Evolutionary conservation across 2,888 invertebrate species (phyloP).

Genomic region (Ormyrus pomaceus): DNA sequence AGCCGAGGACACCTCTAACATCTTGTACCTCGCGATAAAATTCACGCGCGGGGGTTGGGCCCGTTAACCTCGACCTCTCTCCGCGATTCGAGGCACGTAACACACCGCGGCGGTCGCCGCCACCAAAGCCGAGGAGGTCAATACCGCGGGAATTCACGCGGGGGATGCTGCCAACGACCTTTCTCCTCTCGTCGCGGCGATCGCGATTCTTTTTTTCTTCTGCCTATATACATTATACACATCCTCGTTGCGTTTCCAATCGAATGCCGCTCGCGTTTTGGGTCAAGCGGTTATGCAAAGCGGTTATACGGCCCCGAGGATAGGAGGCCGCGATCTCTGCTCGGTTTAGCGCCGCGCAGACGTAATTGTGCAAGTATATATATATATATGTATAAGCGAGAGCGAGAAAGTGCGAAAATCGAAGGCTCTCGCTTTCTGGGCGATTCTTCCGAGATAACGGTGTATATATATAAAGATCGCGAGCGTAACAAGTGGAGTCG

Average conservation of each 20-base stretch:
- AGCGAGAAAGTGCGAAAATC: constrained; percentile 25
- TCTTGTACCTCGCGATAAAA: neutral
- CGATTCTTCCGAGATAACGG: too few relatives aligned
- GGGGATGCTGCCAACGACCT: too few relatives aligned
- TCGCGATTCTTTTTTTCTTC: neutral
- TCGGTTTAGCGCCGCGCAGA: too few relatives aligned
- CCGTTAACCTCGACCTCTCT: neutral
- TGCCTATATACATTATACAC: neutral
- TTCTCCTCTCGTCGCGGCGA: neutral
- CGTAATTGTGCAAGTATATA: neutral
- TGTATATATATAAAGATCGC: neutral
- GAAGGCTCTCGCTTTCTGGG: neutral
- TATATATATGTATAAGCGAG: too few relatives aligned
- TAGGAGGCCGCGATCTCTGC: neutral
- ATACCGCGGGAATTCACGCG: constrained; percentile 6
- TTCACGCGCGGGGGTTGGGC: constrained; percentile 1
- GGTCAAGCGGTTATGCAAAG: constrained; percentile 46
- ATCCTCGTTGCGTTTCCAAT: neutral
- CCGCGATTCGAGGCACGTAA: constrained; percentile 8
- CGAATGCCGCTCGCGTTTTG: constrained; percentile 28
- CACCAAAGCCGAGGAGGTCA: neutral
- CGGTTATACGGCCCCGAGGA: constrained; percentile 6
- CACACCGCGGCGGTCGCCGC: neutral
- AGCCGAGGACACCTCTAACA: too few relatives aligned
- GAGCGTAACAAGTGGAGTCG: constrained; percentile 9